These are phyloP conservation scores for Gryllus bimaculatus DNA, from an alignment of 1,140 invertebrate genomes.

Conservation along the genomic window DNA sequence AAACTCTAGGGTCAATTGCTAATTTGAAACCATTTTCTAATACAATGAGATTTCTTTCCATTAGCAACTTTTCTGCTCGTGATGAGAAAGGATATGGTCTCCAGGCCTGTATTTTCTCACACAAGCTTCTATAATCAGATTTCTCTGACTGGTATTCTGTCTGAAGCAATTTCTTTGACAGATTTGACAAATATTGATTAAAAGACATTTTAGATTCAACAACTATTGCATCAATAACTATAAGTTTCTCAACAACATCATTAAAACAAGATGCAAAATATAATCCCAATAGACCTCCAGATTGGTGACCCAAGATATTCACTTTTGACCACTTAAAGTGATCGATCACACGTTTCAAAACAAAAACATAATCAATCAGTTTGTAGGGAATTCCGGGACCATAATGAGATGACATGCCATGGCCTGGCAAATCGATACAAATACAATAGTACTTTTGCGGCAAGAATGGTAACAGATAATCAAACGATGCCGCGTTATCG, in stretches of 20 bases:
- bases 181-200: not conserved
- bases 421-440: slow-evolving; percentile 56
- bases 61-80: not conserved
- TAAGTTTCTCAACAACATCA: slow-evolving; percentile 38
- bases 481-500: slow-evolving; percentile 56
- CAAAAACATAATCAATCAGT: slow-evolving; percentile 36
- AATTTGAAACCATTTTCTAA: not conserved
- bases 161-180: not conserved
- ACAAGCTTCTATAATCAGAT: not conserved
- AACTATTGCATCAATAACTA: slow-evolving; percentile 42
- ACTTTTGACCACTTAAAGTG: slow-evolving; percentile 47
- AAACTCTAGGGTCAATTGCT: not conserved
- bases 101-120: not conserved
- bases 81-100: not conserved
- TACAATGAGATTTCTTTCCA: not conserved
- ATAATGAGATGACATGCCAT: slow-evolving; percentile 54
- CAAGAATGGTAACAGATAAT: slow-evolving; percentile 48
- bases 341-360: slow-evolving; percentile 42
- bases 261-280: slow-evolving; percentile 41
- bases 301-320: slow-evolving; percentile 46
- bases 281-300: slow-evolving; percentile 39
- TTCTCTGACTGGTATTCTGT: not conserved
- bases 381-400: slow-evolving; percentile 40
- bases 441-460: slow-evolving; percentile 47
- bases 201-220: not conserved